phyloP scores from a whole-genome alignment of 2,797 vertebrate genomes.

The Phalanger gymnotis region DNA sequence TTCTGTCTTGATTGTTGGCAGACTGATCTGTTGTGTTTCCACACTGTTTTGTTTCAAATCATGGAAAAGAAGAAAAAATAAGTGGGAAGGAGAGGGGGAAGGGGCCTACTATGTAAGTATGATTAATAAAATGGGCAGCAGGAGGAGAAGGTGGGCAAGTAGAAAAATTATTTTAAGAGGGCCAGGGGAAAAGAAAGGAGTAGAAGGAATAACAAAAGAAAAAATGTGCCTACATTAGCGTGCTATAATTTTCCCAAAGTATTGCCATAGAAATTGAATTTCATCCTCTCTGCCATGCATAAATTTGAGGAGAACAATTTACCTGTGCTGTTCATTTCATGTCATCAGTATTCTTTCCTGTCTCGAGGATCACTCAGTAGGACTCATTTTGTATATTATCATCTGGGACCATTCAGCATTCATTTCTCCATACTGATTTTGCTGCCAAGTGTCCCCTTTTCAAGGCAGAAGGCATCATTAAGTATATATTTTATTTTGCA shows the following conservation, averaged over 20 bases:
- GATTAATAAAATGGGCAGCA: not conserved
- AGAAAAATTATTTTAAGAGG: constrained; percentile 63
- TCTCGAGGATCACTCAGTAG: not conserved
- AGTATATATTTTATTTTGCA: constrained; percentile 44
- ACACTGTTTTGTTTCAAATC: not conserved
- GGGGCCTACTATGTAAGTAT: not conserved
- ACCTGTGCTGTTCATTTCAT: constrained; percentile 55
- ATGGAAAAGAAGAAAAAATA: not conserved
- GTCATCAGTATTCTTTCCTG: constrained; percentile 54
- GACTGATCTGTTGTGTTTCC: not conserved
- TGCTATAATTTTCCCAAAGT: constrained; percentile 60
- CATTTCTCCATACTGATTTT: constrained; percentile 4
- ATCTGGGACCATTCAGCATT: not conserved
- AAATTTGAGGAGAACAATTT: constrained; percentile 65
- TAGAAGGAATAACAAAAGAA: constrained; percentile 44
- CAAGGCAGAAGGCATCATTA: constrained; percentile 51
- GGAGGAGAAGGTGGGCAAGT: constrained; percentile 28
- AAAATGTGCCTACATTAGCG: constrained; percentile 27
- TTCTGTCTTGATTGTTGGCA: not conserved
- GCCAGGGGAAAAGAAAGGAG: constrained; percentile 26
- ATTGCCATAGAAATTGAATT: constrained; percentile 48
- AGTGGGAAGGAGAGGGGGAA: constrained; percentile 10
- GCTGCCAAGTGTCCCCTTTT: constrained; percentile 56
- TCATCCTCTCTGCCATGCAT: constrained; percentile 33
- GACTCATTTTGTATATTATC: constrained; percentile 44